These are phyloP conservation scores for Brenthis hecate DNA, from an alignment of 2,888 invertebrate species.

Conservation along the genomic window DNA sequence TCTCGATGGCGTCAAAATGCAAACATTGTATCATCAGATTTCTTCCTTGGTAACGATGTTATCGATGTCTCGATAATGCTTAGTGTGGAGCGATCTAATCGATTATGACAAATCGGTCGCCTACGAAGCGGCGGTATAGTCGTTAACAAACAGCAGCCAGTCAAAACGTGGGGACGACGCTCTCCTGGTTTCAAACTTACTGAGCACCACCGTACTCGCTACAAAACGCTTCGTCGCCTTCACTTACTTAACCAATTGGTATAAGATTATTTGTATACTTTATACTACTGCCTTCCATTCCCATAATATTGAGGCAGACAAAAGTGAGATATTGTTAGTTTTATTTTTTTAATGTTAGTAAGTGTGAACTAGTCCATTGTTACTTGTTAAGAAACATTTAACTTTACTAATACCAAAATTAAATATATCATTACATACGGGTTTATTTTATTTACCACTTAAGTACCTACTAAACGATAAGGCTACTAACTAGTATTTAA, in stretches of 20 bases:
- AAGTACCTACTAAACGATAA: background rate
- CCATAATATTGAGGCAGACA: constrained; percentile 46
- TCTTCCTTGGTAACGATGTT: constrained; percentile 87
- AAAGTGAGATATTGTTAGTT: constrained; percentile 63
- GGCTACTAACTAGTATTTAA: too few relatives aligned
- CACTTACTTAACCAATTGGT: constrained; percentile 53
- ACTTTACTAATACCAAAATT: constrained; percentile 36
- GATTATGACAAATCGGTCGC: constrained; percentile 69
- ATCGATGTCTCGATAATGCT: constrained; percentile 85
- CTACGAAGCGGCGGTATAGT: constrained; percentile 62
- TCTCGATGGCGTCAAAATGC: constrained; percentile 85
- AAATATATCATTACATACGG: constrained; percentile 13
- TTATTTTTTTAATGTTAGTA: constrained; percentile 52
- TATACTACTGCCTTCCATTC: constrained; percentile 54
- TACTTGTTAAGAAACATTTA: constrained; percentile 49
- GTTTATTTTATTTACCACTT: background rate
- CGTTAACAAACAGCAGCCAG: constrained; percentile 46
- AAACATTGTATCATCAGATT: constrained; percentile 89
- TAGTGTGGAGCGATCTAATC: constrained; percentile 66
- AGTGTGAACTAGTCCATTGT: constrained; percentile 62
- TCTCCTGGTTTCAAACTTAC: constrained; percentile 57
- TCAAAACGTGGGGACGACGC: constrained; percentile 46
- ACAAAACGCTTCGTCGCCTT: constrained; percentile 41
- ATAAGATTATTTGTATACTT: constrained; percentile 31
- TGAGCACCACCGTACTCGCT: constrained; percentile 46